Evolutionary conservation across 2,888 invertebrate genomes (phyloP).

Genomic region (Nomada fucata): DNA sequence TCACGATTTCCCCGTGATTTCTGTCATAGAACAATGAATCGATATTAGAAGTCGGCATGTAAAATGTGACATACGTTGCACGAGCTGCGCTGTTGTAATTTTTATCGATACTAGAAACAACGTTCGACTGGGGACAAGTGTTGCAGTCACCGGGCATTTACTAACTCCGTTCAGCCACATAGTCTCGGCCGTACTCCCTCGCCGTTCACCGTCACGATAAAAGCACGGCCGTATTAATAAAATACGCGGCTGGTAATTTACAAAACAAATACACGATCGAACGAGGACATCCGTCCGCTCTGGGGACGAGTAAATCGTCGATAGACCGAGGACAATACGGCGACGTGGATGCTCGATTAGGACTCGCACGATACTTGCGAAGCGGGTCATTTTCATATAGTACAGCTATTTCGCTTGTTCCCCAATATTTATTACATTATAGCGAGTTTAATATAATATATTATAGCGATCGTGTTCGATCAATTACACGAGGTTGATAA

Average conservation of each 20-base stretch:
- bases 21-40: too few relatives aligned
- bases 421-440: constrained; percentile 9
- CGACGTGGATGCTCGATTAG: background rate
- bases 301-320: background rate
- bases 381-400: constrained; percentile 3
- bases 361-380: background rate
- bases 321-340: constrained; percentile 3
- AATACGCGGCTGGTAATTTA: constrained; percentile 22
- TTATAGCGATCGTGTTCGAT: background rate
- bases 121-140: constrained; percentile 1
- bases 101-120: constrained; percentile 28
- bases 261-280: constrained; percentile 36
- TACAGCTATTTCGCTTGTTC: background rate
- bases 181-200: constrained; percentile 3
- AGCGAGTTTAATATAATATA: constrained; percentile 12
- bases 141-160: constrained; percentile 4
- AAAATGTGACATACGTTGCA: background rate
- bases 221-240: constrained; percentile 32
- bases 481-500: background rate
- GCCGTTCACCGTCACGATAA: constrained; percentile 28
- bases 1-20: too few relatives aligned
- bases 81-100: background rate
- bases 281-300: background rate
- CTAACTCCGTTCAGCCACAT: constrained; percentile 8
- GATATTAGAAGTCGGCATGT: too few relatives aligned